phyloP scores from a whole-genome alignment of 2,888 invertebrate genomes.

The Sphaerophoria taeniata region DNA sequence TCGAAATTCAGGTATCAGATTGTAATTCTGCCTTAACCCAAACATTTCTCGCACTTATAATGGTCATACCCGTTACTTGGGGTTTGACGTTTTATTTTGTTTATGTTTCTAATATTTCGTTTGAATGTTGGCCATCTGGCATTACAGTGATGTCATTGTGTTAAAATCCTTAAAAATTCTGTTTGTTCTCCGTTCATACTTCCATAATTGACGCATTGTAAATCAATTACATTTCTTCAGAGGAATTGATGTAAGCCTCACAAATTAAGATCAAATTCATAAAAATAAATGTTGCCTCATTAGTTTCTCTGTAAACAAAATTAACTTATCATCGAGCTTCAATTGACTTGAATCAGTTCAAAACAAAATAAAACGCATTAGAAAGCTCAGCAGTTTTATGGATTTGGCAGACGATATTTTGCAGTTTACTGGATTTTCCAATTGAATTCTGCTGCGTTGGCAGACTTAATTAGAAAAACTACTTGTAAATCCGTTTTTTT shows the following conservation, averaged over 20 bases:
- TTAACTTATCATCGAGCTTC: constrained; percentile 30
- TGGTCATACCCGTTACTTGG: not conserved
- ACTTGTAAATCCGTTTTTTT: constrained; percentile 11
- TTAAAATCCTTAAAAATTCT: not conserved
- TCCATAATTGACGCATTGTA: too few relatives aligned
- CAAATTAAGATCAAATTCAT: constrained; percentile 31
- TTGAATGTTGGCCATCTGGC: too few relatives aligned
- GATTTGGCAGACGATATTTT: constrained; percentile 43
- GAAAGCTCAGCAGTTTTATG: constrained; percentile 5
- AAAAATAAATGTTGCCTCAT: not conserved
- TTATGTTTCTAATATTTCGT: too few relatives aligned
- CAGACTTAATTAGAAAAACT: constrained; percentile 30
- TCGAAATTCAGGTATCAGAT: constrained; percentile 9
- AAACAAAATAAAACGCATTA: constrained; percentile 10
- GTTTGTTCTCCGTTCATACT: too few relatives aligned
- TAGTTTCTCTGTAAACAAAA: not conserved
- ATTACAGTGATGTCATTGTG: not conserved
- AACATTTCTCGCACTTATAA: not conserved
- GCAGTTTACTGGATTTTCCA: constrained; percentile 12
- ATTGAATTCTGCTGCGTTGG: constrained; percentile 4
- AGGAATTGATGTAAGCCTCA: constrained; percentile 21
- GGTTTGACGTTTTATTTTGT: too few relatives aligned
- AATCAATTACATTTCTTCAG: not conserved
- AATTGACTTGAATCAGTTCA: constrained; percentile 14
- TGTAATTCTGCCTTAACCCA: not conserved